Percentiles rank a stretch among this genome's conserved stretches.
Conservation (phyloP, 1,140 invertebrate genomes). For the Bathynomus jamesi region DNA sequence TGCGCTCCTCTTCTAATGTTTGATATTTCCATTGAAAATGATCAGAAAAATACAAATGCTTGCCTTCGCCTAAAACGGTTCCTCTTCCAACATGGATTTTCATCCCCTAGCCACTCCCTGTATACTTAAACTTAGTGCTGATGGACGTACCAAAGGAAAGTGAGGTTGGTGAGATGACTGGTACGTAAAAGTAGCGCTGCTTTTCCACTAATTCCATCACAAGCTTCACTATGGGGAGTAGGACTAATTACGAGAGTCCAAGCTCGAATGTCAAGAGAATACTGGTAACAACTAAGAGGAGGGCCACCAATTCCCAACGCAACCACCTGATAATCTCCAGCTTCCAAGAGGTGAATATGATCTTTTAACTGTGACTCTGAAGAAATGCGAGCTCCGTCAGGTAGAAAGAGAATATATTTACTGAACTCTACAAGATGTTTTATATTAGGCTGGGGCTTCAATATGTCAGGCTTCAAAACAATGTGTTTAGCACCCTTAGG, state of each 20-base stretch:
- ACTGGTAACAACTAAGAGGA: constrained; percentile 49
- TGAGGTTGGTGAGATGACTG: constrained; percentile 55
- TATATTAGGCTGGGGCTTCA: constrained; percentile 44
- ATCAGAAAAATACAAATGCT: constrained; percentile 54
- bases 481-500: constrained; percentile 46
- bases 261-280: constrained; percentile 53
- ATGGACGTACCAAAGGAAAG: constrained; percentile 69
- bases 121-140: constrained; percentile 70
- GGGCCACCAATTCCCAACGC: constrained; percentile 41
- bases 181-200: constrained; percentile 66
- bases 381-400: constrained; percentile 65
- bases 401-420: constrained; percentile 70
- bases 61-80: constrained; percentile 51
- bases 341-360: constrained; percentile 48
- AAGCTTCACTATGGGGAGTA: constrained; percentile 43
- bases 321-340: constrained; percentile 45
- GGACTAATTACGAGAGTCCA: constrained; percentile 54
- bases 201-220: constrained; percentile 61
- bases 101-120: constrained; percentile 59
- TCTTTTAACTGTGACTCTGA: constrained; percentile 57
- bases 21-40: constrained; percentile 59
- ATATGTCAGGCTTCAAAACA: constrained; percentile 35
- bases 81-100: constrained; percentile 51
- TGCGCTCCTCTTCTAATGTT: constrained; percentile 50
- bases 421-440: constrained; percentile 59